These are phyloP conservation scores for Agrilus mali DNA, from an alignment of 2,888 invertebrate species.

Conservation along the genomic window DNA sequence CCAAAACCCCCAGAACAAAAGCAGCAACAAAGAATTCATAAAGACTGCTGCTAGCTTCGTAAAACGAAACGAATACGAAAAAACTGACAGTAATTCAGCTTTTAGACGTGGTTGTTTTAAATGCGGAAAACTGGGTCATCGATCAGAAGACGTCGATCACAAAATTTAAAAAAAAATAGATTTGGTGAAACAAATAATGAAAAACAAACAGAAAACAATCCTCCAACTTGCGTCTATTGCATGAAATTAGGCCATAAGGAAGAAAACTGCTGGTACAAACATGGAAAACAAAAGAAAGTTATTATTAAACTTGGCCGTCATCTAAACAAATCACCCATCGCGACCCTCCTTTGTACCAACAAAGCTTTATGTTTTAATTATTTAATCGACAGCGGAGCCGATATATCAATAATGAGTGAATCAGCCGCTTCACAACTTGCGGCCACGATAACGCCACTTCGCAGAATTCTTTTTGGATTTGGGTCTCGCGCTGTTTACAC, in stretches of 20 bases:
- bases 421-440: background rate
- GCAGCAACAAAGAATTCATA: no score
- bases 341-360: no score
- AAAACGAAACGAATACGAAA: background rate
- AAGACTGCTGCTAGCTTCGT: background rate
- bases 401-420: background rate
- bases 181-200: background rate
- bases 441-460: background rate
- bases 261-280: conserved; percentile 1
- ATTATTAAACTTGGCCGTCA: no score
- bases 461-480: background rate
- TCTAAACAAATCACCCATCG: no score
- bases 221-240: conserved; percentile 1
- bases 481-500: background rate
- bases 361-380: no score
- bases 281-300: background rate
- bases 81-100: background rate
- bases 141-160: background rate
- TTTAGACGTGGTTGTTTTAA: background rate
- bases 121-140: background rate
- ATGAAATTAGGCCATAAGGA: conserved; percentile 1
- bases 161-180: background rate
- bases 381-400: background rate
- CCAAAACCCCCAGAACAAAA: no score
- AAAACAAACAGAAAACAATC: background rate